A percentile compares a stretch with the other conserved stretches of the same genome.
Conservation (phyloP, 2,113 vertebrate species). For the Helogale parvula region DNA sequence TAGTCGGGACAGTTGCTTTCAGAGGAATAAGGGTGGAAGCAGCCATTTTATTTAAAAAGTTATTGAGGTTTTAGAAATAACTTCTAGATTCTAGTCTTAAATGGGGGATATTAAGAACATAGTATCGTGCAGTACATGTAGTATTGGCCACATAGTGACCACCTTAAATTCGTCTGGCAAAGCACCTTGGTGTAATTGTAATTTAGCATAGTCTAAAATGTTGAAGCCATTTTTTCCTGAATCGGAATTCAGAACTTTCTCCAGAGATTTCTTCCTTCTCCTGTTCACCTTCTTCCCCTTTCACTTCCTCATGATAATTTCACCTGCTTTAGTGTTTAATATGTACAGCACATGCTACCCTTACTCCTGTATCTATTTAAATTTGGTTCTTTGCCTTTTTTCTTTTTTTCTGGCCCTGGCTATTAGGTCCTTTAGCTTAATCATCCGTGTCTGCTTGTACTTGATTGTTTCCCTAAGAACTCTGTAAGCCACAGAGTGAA, state of each 20-base stretch:
- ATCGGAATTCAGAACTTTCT: background rate
- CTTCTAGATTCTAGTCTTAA: background rate
- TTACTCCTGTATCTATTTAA: background rate
- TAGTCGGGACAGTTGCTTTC: background rate
- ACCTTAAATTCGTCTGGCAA: background rate
- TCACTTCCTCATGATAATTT: background rate
- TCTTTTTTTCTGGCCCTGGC: background rate
- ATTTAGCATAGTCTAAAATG: background rate
- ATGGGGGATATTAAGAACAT: background rate
- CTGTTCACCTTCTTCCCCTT: background rate
- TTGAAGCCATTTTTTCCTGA: background rate
- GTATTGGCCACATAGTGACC: background rate
- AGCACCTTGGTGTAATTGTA: background rate
- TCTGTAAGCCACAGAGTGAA: constrained; percentile 49
- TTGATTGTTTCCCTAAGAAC: constrained; percentile 36
- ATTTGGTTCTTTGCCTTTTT: background rate
- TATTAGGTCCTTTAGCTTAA: constrained; percentile 12
- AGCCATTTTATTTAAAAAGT: background rate
- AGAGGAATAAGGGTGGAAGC: background rate
- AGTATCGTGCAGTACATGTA: fast-evolving
- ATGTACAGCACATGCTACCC: background rate
- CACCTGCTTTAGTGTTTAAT: background rate
- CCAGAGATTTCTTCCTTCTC: background rate
- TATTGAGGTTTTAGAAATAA: background rate
- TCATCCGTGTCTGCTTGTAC: constrained; percentile 40